Evolutionary conservation across 2,113 vertebrate species (phyloP), one percentile per base, ranked within the genome.

Genomic region (Thryonomys swinderianus): DNA sequence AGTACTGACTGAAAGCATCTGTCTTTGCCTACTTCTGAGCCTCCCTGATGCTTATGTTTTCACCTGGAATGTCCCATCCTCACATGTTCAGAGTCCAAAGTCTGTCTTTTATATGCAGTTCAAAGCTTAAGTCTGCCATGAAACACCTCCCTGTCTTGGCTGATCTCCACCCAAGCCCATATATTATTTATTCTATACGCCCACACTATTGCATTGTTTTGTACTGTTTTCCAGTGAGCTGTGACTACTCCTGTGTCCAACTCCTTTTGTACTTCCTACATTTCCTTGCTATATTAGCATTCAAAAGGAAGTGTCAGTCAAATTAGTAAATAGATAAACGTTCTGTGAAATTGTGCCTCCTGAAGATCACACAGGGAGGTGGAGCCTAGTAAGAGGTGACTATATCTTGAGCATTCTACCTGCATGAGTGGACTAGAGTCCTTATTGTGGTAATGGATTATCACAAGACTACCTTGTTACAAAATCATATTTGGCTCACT

Each of bases 121-220:
- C 18, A 9, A 3, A 1, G 20, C 13, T 32, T 21, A 0, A 0
- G 1, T n/a, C 55, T 42, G 62, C 57, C 32, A 1, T 21, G 37
- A 48, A n/a, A 25, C 3, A 7, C 5, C 53, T 48, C 23, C 17
- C 13, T 2, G 2, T 32, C 67, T 37, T 7, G 23, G 1, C 25
- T 7, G 32, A 55, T 32, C 37, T 53, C 64, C 7, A 21, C n/a
- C 59, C 11, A 17, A 57, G 61, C 78, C 40, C 10, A 8, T 7
- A 1, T 5, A 32, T 40, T 45, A n/a, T n/a, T n/a, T n/a, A n/a
- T n/a, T n/a, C 55, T 18, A 48, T 34, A 20, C 18, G 51, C 69
- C 42, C 45, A 17, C 2, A 7, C 34, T 3, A 4, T 21, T 55
- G 9, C 23, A 12, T n/a, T 59, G 32, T n/a, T n/a, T n/a, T n/a